phyloP scores from a whole-genome alignment of 2,113 vertebrate species.

The Chionis minor region DNA sequence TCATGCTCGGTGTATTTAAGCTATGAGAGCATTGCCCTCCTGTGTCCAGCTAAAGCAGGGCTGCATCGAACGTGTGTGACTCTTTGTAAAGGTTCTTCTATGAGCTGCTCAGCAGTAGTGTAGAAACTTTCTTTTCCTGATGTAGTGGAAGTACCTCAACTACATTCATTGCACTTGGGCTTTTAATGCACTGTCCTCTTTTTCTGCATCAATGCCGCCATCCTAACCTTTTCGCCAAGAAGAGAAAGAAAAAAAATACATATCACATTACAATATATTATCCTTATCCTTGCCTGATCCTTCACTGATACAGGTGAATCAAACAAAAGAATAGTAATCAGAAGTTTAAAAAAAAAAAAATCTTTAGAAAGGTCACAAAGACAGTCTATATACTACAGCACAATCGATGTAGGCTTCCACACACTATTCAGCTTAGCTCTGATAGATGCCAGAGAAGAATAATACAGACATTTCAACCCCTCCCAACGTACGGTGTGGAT shows the following conservation, averaged over 20 bases:
- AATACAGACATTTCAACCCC: background rate
- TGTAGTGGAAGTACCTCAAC: background rate
- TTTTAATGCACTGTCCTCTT: conserved; percentile 20
- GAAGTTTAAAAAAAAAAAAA: conserved; percentile 33
- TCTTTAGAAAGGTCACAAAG: conserved; percentile 57
- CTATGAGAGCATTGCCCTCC: background rate
- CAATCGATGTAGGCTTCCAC: conserved; percentile 48
- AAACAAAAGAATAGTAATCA: conserved; percentile 61
- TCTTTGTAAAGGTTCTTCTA: background rate
- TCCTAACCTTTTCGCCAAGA: conserved; percentile 4
- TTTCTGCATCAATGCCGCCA: background rate
- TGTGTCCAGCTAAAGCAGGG: background rate
- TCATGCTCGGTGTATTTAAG: background rate
- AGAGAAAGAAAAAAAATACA: background rate
- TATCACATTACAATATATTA: conserved; percentile 65
- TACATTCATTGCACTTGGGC: conserved; percentile 32
- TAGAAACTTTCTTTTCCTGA: conserved; percentile 29
- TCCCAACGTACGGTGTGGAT: background rate
- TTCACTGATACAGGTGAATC: conserved; percentile 70
- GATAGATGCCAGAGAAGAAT: background rate
- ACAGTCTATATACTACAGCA: conserved; percentile 54
- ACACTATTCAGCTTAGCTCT: background rate
- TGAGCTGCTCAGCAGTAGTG: conserved; percentile 2
- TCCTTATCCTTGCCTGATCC: conserved; percentile 64
- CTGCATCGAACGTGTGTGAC: background rate